Evolutionary conservation across 2,113 vertebrate species (phyloP), one percentile per base, ranked within the genome.

Genomic region (Forbesichthys papilliferus): DNA sequence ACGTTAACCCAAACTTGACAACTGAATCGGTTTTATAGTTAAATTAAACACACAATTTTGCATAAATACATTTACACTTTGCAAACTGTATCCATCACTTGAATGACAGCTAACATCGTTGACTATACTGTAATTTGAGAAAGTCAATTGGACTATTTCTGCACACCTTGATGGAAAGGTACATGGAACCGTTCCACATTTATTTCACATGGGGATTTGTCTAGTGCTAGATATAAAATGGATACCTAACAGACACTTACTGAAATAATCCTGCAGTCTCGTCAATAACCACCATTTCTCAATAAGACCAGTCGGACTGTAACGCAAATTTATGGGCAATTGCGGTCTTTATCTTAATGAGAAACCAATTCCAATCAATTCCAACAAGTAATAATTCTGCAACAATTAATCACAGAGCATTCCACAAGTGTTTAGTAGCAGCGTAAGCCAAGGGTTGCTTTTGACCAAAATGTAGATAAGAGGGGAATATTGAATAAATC

Each of bases 251-350:
- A 60, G 57, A 51, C 63, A 3, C 49, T 72, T 73, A 73, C 77
- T 78, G 65, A 74, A 84, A 69, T 78, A 76, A 77, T 74, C 63
- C 69, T 60, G 61, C 74, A 63, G 68, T 72, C 20, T 6, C 67
- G 84, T 85, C 80, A 79, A 88, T 86, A 81, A 71, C 73, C 72
- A 75, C 74, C 3, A 18, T 72, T 78, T 75, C 84, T 64, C 65
- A 1, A 49, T 20, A 9, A 48, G 74, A 46, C 52, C 42, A 34
- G 69, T 27, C 62, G 68, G 36, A 42, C 36, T 42, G 36, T 42
- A 42, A 42, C 7, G 36, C 36, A 4, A 42, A 42, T 42, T 42
- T 42, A 8, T 42, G 36, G 36, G 36, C 7, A 42, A 5, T 42
- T 42, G 7, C 7, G 4, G 5, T 42, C 36, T 8, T 8, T 42